Evolutionary conservation across 2,797 vertebrate species (phyloP), one percentile per base, ranked within the genome.

Genomic region (Malacoraja senta): DNA sequence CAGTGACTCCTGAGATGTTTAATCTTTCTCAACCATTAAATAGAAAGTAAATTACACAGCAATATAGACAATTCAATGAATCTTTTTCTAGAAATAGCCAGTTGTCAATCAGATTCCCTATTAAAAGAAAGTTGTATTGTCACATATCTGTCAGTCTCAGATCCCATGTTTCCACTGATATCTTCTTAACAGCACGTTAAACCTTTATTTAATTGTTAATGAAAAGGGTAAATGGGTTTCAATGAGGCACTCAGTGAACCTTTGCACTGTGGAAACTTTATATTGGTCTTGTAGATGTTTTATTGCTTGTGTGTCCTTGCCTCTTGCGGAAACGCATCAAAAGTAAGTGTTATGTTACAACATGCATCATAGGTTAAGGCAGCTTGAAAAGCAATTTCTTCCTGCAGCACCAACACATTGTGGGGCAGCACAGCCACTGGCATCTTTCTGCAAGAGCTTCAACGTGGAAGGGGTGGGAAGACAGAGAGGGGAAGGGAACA

Each of bases 1-100:
- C 84, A 35, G n/a, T 68, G 84, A 21, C 17, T 68, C n/a, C n/a
- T 68, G 61, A 88, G n/a, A 35, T 88, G 63, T 68, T 65, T 24
- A 65, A 19, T 68, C 61, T 88, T 88, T 88, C 63, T 88, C 63
- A 88, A 32, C 84, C 63, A 35, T 88, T 88, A 88, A 68, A 88
- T 35, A 88, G 32, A 88, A 88, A 8, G 63, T 88, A 68, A 88
- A 88, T 88, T 65, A 88, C 19, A 88, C 17, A 35, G 61, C 84
- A 88, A 68, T 12, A 32, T 19, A 88, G 19, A 17, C 12, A 65
- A 88, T 88, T 88, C n/a, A 63, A 21, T 38, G 84, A 17, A n/a
- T 88, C 63, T 88, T 19, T 32, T 88, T 88, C 63, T 32, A 88
- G 61, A 88, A 68, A 21, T 68, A 68, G 68, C 61, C n/a, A 35